Evolutionary conservation across 2,797 vertebrate genomes (phyloP).

Genomic region (Falco berigora): DNA sequence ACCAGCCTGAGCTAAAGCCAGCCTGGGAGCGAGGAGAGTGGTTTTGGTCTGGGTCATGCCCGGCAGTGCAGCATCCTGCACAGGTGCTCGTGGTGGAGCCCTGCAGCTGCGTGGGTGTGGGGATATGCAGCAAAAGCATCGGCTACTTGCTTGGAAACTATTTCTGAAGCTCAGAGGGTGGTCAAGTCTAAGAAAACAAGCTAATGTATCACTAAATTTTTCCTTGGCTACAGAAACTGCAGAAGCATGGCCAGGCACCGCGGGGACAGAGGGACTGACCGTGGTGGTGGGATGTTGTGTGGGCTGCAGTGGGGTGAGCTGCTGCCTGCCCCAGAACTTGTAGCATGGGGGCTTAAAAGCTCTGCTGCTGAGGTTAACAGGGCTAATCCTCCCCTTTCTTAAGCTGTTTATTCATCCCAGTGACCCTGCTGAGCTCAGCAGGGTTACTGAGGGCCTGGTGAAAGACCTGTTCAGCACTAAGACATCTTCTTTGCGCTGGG

Average conservation of each 20-base stretch:
- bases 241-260: not conserved
- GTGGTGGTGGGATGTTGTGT: not conserved
- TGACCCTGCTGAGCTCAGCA: not conserved
- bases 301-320: not conserved
- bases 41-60: not conserved
- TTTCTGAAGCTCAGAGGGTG: not conserved
- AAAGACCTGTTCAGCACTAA: not conserved
- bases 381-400: not conserved
- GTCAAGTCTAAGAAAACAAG: not conserved
- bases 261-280: not conserved
- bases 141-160: not conserved
- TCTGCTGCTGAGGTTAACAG: not conserved
- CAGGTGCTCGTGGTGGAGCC: not conserved
- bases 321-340: not conserved
- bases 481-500: not conserved
- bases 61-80: not conserved
- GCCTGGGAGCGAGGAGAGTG: not conserved
- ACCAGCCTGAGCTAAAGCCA: not conserved
- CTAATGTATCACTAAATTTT: accelerated
- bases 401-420: not conserved
- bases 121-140: not conserved
- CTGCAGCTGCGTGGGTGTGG: accelerated
- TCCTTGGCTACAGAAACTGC: not conserved
- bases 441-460: not conserved
- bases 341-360: not conserved